phyloP scores from a whole-genome alignment of 2,113 vertebrate species.

The Macheiramphus alcinus region DNA sequence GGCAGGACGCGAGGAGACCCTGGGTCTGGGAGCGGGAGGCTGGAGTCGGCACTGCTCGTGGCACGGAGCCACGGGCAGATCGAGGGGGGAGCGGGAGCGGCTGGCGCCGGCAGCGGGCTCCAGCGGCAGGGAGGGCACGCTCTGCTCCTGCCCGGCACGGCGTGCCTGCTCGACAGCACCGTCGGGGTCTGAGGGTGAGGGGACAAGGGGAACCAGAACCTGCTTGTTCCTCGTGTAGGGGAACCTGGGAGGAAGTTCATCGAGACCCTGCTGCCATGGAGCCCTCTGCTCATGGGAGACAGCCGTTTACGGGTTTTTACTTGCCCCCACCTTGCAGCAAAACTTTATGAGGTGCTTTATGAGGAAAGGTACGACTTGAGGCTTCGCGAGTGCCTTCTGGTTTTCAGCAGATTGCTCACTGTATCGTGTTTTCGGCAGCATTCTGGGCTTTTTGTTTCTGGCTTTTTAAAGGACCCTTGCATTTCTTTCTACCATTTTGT shows the following conservation, averaged over 20 bases:
- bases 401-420: neutral
- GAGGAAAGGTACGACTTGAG: fast-evolving
- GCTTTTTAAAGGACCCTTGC: neutral
- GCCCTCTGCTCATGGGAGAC: neutral
- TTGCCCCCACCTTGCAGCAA: neutral
- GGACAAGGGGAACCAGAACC: neutral
- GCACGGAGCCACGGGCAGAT: neutral
- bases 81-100: too few species aligned
- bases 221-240: neutral
- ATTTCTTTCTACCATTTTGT: neutral
- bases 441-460: neutral
- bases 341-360: neutral
- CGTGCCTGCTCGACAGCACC: fast-evolving
- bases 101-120: too few species aligned
- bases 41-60: fast-evolving
- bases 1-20: fast-evolving
- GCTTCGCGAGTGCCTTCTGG: fast-evolving
- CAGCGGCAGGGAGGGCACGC: too few species aligned
- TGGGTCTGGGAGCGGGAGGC: too few species aligned
- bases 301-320: fast-evolving
- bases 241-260: too few species aligned
- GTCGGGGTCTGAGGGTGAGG: fast-evolving
- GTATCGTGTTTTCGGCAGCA: neutral
- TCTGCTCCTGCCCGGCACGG: neutral
- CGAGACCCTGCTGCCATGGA: neutral